These are phyloP conservation scores for Athalia cordata DNA, from an alignment of 2,888 invertebrate genomes.

Conservation along the genomic window DNA sequence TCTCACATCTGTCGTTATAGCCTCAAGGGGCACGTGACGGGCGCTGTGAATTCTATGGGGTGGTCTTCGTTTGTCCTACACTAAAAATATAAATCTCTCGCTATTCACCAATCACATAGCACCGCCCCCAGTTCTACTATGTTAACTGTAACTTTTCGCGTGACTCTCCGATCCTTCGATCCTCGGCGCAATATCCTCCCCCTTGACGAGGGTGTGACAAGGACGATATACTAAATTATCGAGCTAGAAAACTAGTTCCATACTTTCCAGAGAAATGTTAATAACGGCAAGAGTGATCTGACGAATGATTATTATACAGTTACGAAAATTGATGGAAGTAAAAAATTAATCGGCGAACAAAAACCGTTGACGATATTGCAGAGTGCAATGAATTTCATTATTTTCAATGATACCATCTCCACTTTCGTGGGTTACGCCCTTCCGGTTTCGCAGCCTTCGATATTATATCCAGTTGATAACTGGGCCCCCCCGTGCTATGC, in stretches of 20 bases:
- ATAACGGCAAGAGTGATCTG: not conserved
- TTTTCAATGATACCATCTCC: no score
- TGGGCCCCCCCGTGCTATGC: not conserved
- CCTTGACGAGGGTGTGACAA: slow-evolving; percentile 37
- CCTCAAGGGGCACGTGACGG: no score
- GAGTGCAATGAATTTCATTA: no score
- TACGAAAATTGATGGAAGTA: not conserved
- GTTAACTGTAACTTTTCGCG: not conserved
- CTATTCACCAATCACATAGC: no score
- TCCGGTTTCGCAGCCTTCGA: not conserved
- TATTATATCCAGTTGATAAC: slow-evolving; percentile 29
- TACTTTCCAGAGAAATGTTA: not conserved
- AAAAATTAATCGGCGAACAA: not conserved
- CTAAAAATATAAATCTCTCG: no score
- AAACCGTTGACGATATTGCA: not conserved
- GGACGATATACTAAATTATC: slow-evolving; percentile 20
- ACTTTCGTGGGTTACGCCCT: no score
- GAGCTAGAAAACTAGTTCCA: not conserved
- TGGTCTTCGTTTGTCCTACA: no score
- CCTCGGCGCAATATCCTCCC: not conserved
- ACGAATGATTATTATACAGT: not conserved
- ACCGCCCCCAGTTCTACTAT: no score
- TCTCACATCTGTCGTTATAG: no score
- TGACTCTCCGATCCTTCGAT: slow-evolving; percentile 16
- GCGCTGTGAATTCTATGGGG: no score